phyloP scores from a whole-genome alignment of 2,888 invertebrate genomes.

The Spodoptera picta region DNA sequence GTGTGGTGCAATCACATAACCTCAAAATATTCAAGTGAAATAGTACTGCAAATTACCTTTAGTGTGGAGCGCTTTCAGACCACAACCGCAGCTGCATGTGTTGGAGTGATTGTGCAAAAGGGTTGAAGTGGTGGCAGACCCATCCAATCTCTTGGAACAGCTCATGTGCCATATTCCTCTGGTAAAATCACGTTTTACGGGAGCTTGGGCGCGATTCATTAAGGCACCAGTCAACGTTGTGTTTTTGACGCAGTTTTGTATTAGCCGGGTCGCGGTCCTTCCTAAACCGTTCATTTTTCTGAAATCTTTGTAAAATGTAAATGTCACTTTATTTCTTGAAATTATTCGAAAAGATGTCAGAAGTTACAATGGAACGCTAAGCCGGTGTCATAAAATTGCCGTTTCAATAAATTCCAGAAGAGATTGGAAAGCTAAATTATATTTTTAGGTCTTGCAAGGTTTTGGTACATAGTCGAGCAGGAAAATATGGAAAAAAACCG shows the following conservation, averaged over 20 bases:
- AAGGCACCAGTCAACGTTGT: constrained; percentile 74
- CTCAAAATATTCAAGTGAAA: constrained; percentile 64
- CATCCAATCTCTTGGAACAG: constrained; percentile 79
- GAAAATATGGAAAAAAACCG: no score
- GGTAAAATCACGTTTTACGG: constrained; percentile 90
- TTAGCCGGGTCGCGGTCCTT: constrained; percentile 88
- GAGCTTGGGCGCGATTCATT: constrained; percentile 76
- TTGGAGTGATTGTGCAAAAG: constrained; percentile 89
- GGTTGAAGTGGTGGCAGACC: constrained; percentile 68
- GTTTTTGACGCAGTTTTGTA: constrained; percentile 79
- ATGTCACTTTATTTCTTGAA: constrained; percentile 37
- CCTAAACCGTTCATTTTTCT: constrained; percentile 91
- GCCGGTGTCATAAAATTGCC: constrained; percentile 50
- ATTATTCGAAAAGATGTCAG: constrained; percentile 59
- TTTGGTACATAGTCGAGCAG: no score
- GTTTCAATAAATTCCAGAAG: constrained; percentile 18
- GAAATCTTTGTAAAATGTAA: not conserved
- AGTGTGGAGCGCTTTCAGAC: constrained; percentile 90
- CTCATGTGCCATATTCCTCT: constrained; percentile 93
- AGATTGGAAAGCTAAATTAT: no score
- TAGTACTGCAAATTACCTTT: constrained; percentile 88
- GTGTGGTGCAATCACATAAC: constrained; percentile 82
- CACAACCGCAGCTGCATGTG: constrained; percentile 92
- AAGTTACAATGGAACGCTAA: constrained; percentile 51
- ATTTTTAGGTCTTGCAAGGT: no score